These are phyloP conservation scores for Clinocottus analis DNA, from an alignment of 2,113 vertebrate species.

Conservation along the genomic window DNA sequence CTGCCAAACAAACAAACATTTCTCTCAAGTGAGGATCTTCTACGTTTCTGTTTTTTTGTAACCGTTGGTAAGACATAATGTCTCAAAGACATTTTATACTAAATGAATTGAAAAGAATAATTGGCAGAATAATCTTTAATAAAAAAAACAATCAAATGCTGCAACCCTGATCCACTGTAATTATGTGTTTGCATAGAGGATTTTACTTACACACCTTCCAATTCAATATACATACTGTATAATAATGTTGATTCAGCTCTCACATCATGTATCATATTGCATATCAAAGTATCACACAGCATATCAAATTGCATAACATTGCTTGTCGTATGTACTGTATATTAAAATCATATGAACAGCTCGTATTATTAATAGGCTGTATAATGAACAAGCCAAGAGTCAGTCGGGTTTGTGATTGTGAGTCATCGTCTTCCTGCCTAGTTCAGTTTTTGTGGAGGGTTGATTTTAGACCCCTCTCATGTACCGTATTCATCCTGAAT, in stretches of 20 bases:
- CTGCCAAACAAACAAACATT: neutral
- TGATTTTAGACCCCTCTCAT: constrained; percentile 33
- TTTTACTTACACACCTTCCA: neutral
- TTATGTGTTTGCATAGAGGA: neutral
- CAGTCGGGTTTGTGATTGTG: constrained; percentile 21
- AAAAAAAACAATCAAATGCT: neutral
- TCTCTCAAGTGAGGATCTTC: neutral
- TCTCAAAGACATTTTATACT: neutral
- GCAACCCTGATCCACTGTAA: neutral
- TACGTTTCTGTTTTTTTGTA: neutral
- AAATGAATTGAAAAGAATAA: neutral
- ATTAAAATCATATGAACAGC: neutral
- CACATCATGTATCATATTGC: neutral
- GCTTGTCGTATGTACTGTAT: neutral
- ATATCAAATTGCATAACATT: neutral
- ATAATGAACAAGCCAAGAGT: neutral
- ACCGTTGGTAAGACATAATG: neutral
- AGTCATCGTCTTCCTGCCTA: constrained; percentile 23
- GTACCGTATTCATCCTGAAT: constrained; percentile 36
- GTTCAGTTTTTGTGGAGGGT: constrained; percentile 38
- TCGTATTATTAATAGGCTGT: neutral
- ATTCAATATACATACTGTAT: neutral
- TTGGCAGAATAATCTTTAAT: neutral
- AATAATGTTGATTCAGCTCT: neutral
- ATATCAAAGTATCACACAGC: neutral